Conservation (phyloP, 2,888 invertebrate genomes). For the Drosophila picticornis region DNA sequence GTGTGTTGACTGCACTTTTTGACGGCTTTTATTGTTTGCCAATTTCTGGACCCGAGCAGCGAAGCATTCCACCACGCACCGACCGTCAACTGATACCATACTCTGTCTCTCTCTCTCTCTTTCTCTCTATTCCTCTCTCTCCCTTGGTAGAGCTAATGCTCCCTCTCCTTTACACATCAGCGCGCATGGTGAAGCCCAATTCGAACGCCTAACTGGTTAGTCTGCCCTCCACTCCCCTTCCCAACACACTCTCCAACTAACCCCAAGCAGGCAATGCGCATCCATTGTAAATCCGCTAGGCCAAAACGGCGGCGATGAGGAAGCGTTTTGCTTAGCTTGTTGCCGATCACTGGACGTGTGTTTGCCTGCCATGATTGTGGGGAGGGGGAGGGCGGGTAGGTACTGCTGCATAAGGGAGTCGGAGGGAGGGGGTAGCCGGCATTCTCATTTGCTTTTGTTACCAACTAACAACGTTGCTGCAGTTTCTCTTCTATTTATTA, state of each 20-base stretch:
- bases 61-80: conserved; percentile 78
- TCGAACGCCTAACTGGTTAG: conserved; percentile 70
- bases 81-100: conserved; percentile 64
- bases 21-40: conserved; percentile 82
- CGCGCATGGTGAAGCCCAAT: conserved; percentile 35
- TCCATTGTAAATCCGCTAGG: conserved; percentile 77
- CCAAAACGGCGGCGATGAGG: conserved; percentile 73
- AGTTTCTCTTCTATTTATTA: conserved; percentile 75
- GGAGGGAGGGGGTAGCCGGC: conserved; percentile 3
- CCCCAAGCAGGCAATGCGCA: conserved; percentile 47
- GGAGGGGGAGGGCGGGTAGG: not conserved
- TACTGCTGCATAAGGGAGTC: not conserved
- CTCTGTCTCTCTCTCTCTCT: conserved; percentile 27
- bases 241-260: not conserved
- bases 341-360: conserved; percentile 73
- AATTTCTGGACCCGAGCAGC: conserved; percentile 76
- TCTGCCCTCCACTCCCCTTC: conserved; percentile 2
- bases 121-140: conserved; percentile 13
- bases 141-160: not conserved
- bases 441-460: conserved; percentile 44
- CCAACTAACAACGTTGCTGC: conserved; percentile 44
- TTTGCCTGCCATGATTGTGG: conserved; percentile 12
- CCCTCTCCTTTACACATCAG: conserved; percentile 14
- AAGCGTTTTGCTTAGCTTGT: conserved; percentile 80
- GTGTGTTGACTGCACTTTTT: conserved; percentile 73